Evolutionary conservation across 2,113 vertebrate species (phyloP).

Genomic region (Merops nubicus): DNA sequence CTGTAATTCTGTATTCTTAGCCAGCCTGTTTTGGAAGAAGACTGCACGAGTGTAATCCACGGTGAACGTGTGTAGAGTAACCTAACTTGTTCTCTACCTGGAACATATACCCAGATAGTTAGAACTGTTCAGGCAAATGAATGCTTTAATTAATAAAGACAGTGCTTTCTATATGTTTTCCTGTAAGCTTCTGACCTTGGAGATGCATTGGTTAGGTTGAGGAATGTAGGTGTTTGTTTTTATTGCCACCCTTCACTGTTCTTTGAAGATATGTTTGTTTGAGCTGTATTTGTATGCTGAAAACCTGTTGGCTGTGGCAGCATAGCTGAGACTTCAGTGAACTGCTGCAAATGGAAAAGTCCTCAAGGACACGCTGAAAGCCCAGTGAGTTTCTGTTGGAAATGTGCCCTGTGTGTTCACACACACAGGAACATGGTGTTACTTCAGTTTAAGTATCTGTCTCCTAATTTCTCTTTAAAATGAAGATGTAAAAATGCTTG

Average conservation of each 20-base stretch:
- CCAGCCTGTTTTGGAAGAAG: neutral
- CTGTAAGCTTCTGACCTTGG: neutral
- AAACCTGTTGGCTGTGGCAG: neutral
- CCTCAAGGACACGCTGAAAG: neutral
- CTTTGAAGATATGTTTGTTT: neutral
- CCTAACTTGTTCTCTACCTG: neutral
- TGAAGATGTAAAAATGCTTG: slow-evolving; percentile 33
- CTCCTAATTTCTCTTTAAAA: slow-evolving; percentile 41
- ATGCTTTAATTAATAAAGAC: neutral
- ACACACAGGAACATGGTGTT: neutral
- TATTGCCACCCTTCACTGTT: neutral
- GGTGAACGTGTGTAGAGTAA: neutral
- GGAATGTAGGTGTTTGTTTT: neutral
- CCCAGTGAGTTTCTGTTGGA: neutral
- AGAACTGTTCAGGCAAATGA: neutral
- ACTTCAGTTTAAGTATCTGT: neutral
- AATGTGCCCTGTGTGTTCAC: neutral
- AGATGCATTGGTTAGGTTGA: neutral
- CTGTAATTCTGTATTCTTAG: neutral
- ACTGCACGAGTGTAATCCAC: neutral
- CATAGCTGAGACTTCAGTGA: neutral
- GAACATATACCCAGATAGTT: neutral
- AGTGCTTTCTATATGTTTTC: neutral
- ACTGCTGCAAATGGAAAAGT: neutral
- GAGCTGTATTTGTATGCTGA: neutral